Percentiles rank a stretch among this genome's conserved stretches.
These are phyloP conservation scores for Leucoma salicis DNA, from an alignment of 2,888 invertebrate species.

Conservation along the genomic window DNA sequence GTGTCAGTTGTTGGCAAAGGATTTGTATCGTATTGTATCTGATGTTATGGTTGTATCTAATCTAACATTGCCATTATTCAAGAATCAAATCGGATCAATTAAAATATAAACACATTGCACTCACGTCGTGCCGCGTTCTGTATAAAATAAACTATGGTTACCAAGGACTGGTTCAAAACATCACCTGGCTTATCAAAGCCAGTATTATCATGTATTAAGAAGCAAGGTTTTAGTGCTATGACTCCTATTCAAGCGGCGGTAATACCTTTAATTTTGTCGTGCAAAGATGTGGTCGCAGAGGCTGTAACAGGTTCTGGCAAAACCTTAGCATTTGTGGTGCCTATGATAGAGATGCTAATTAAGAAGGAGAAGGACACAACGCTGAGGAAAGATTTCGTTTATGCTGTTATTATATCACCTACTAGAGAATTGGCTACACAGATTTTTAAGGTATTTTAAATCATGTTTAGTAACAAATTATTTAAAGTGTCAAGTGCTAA, in stretches of 20 bases:
- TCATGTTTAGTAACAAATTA: too few species aligned
- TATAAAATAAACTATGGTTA: constrained; percentile 52
- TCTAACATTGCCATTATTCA: too few species aligned
- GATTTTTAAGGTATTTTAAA: constrained; percentile 84
- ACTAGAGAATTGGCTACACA: constrained; percentile 97
- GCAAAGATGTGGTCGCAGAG: constrained; percentile 98
- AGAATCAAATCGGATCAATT: too few species aligned
- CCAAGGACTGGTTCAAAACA: constrained; percentile 68
- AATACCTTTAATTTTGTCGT: constrained; percentile 92
- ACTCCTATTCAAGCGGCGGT: constrained; percentile 90
- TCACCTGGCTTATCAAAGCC: constrained; percentile 71
- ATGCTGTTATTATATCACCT: constrained; percentile 95
- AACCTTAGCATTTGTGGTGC: constrained; percentile 97
- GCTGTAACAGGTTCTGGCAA: constrained; percentile 99
- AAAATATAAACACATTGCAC: background rate
- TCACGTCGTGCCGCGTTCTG: background rate
- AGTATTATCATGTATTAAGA: constrained; percentile 74
- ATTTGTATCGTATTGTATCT: too few species aligned
- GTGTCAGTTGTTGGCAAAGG: too few species aligned
- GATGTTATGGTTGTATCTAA: too few species aligned
- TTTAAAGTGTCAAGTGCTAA: too few species aligned
- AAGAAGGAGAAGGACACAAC: constrained; percentile 82
- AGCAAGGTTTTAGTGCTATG: constrained; percentile 79
- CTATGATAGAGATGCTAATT: constrained; percentile 92
- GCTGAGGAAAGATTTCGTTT: constrained; percentile 89